Percentiles rank a stretch among this genome's conserved stretches.
Conservation (phyloP, 2,113 vertebrate genomes). For the Oreochromis niloticus region DNA sequence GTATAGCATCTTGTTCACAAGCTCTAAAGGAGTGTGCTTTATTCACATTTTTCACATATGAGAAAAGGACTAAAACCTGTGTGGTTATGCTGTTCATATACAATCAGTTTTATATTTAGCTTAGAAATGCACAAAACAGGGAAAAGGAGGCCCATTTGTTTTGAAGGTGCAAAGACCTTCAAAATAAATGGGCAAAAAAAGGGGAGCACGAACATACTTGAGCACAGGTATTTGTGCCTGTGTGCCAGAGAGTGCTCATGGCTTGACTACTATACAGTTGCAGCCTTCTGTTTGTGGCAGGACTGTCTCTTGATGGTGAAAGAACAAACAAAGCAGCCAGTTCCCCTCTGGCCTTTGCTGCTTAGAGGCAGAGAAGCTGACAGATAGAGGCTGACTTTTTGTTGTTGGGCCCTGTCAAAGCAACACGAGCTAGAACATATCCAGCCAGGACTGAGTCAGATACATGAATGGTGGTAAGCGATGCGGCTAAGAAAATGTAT, state of each 20-base stretch:
- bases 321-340: slow-evolving; percentile 38
- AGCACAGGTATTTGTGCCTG: background rate
- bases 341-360: slow-evolving; percentile 7
- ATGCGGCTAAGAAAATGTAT: background rate
- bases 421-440: slow-evolving; percentile 27
- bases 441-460: slow-evolving; percentile 17
- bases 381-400: slow-evolving; percentile 39
- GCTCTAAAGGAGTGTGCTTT: background rate
- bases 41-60: background rate
- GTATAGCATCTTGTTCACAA: background rate
- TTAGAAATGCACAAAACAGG: background rate
- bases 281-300: slow-evolving; percentile 1
- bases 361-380: slow-evolving; percentile 36
- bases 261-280: slow-evolving; percentile 1
- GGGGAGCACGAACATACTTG: background rate
- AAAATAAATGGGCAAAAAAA: background rate
- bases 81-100: background rate
- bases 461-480: background rate
- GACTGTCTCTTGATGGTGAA: slow-evolving; percentile 23
- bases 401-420: slow-evolving; percentile 46
- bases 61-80: background rate
- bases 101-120: background rate
- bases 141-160: background rate
- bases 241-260: background rate
- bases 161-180: background rate